These are phyloP conservation scores for Aurelia sp. DNA, from an alignment of 30 jellyfish, hydroid and myxozoan species.

Conservation along the genomic window DNA sequence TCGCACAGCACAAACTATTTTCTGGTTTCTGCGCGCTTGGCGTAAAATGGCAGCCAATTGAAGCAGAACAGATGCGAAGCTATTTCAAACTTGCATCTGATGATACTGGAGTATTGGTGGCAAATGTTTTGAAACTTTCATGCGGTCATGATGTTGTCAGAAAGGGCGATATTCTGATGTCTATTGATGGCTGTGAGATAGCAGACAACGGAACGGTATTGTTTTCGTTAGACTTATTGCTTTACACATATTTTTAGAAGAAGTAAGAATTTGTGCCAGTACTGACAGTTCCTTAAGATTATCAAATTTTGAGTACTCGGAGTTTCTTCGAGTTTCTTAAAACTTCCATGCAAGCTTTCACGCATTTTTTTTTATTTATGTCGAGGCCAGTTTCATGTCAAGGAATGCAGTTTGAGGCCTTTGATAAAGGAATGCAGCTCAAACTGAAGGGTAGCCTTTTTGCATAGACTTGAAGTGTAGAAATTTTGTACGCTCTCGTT, in stretches of 20 bases:
- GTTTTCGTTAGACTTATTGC: not conserved
- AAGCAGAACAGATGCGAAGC: conserved; percentile 74
- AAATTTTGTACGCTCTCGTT: not conserved
- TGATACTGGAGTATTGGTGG: conserved; percentile 71
- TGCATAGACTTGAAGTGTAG: not conserved
- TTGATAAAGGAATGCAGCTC: too few species aligned
- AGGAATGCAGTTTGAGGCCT: too few species aligned
- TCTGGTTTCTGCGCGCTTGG: conserved; percentile 75
- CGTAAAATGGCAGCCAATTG: conserved; percentile 73
- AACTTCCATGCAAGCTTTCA: too few species aligned
- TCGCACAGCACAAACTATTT: conserved; percentile 28
- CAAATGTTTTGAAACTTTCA: conserved; percentile 50
- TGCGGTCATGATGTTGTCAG: conserved; percentile 53
- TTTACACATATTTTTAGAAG: not conserved
- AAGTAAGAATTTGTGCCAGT: too few species aligned
- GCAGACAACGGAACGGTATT: conserved; percentile 81
- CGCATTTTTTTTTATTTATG: too few species aligned
- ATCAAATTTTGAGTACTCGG: too few species aligned
- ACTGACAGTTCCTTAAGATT: too few species aligned
- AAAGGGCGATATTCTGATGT: conserved; percentile 75
- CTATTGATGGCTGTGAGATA: conserved; percentile 43
- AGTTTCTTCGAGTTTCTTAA: too few species aligned
- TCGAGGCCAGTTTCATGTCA: too few species aligned
- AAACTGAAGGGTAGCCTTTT: not conserved
- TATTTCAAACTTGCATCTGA: conserved; percentile 48